Evolutionary conservation across 1,140 invertebrate genomes (phyloP), one percentile per base, ranked within the genome.

Genomic region (Zaprionus camerounensis): DNA sequence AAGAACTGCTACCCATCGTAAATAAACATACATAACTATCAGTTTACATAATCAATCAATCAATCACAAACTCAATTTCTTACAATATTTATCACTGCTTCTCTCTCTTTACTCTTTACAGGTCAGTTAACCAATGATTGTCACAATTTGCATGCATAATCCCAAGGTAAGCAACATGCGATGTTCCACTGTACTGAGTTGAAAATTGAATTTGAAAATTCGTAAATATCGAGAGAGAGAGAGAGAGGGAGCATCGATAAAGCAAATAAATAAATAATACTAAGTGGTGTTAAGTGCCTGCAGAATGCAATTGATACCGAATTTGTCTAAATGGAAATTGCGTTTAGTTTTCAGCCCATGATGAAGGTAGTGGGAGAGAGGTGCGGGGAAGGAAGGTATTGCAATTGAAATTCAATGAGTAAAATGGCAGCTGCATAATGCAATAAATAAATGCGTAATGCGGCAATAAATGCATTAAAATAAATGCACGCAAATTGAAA

Each of bases 381-480:
- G 31, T 0, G 51, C 13, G 15, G 2, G 49, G 22, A 38, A 26
- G 15, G 13, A 17, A 7, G 41, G 31, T 46, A 34, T 3, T 17
- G 17, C 22, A 51, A 69, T 26, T 28, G 24, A 34, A 69, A 74
- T 68, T 68, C 53, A 36, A 64, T 51, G 59, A 41, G 28, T 41
- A 73, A 57, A 76, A 56, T 57, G 36, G 36, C 57, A 68, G 28
- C 15, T 51, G 31, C 46, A 72, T 72, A 61, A 72, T 78, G 26
- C 58, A 76, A 76, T 79, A 71, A 76, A 79, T 78, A 79, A 71
- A 66, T 76, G 51, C 51, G 55, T 79, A 79, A 76, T 71, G 73
- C 68, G 34, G 34, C 72, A 75, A 71, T 76, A 71, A 76, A 79
- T 76, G 58, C 67, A 78, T 78, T 76, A 65, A 76, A 71, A 62